Evolutionary conservation across 2,797 vertebrate species (phyloP), one percentile per base, ranked within the genome.

Genomic region (Manis javanica): DNA sequence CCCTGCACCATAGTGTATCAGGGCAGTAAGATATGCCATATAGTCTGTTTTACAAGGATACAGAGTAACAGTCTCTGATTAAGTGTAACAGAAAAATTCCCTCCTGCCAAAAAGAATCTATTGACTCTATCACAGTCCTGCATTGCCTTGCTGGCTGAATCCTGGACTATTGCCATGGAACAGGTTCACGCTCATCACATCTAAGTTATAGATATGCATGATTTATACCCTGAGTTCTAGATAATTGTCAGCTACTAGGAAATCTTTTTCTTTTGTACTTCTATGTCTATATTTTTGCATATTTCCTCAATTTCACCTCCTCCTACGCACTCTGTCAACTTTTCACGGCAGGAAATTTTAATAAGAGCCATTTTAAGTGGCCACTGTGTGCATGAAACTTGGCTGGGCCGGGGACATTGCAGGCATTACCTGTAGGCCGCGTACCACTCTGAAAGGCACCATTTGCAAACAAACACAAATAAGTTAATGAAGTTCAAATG

Each of bases 241-340:
- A 63, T n/a, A 79, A 78, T 69, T 82, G 90, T 90, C 95, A 95
- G 49, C 34, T 84, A 26, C 71, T 34, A 31, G 39, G 31, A n/a
- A 46, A 59, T 42, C 51, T 68, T 78, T 81, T 42, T 42, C 72
- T 31, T 68, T 39, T 63, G 51, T 57, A n/a, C 26, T 14, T 63
- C 72, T 92, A 69, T 39, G 63, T 74, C 68, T 46, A 9, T 4
- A 2, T 53, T 69, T 83, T 66, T 49, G 12, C 34, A 46, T n/a
- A 59, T 14, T 71, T 37, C 66, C 57, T 78, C 91, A 12, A 26
- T 31, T 46, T 42, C 55, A 14, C 39, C 42, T 87, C 29, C 21
- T n/a, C 63, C 46, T 24, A 1, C 11, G 1, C 7, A 11, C 42
- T 61, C 53, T 89, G 72, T 39, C 42, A 46, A 34, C 39, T 61